Percentiles rank a stretch among this genome's conserved stretches.
These are phyloP conservation scores for Lepidocyrtoides sp. DNA, from an alignment of 2,888 invertebrate species.

Conservation along the genomic window DNA sequence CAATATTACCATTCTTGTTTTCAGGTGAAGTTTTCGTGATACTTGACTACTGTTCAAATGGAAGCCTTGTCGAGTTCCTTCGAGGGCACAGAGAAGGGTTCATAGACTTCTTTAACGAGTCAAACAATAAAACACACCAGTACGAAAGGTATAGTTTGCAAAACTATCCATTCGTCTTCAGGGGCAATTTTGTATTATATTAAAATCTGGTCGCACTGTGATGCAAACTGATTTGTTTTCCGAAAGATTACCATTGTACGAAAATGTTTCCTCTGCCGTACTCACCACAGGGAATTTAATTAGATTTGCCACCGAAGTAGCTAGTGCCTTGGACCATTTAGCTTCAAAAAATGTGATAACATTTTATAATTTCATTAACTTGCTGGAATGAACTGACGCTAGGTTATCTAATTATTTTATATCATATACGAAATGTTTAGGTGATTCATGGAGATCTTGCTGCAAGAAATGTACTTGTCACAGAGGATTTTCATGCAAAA, in stretches of 20 bases:
- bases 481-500: slow-evolving; percentile 72
- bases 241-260: slow-evolving; percentile 58
- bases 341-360: slow-evolving; percentile 69
- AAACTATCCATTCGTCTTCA: neutral
- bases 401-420: too few relatives aligned
- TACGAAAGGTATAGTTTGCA: neutral
- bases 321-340: slow-evolving; percentile 64
- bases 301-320: slow-evolving; percentile 56
- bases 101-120: slow-evolving; percentile 50
- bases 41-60: slow-evolving; percentile 72
- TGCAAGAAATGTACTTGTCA: slow-evolving; percentile 77
- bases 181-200: too few relatives aligned
- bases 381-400: too few relatives aligned
- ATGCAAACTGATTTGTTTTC: too few relatives aligned
- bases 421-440: too few relatives aligned
- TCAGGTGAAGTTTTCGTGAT: slow-evolving; percentile 72
- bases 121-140: neutral
- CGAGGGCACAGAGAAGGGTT: slow-evolving; percentile 41
- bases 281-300: slow-evolving; percentile 67
- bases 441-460: slow-evolving; percentile 80
- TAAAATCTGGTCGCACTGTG: too few relatives aligned
- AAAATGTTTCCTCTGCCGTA: slow-evolving; percentile 29
- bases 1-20: too few relatives aligned
- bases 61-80: slow-evolving; percentile 56
- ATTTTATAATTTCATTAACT: neutral